A percentile compares a stretch with the other conserved stretches of the same genome.
phyloP scores from a whole-genome alignment of 2,113 vertebrate species.

The Centropus bengalensis region DNA sequence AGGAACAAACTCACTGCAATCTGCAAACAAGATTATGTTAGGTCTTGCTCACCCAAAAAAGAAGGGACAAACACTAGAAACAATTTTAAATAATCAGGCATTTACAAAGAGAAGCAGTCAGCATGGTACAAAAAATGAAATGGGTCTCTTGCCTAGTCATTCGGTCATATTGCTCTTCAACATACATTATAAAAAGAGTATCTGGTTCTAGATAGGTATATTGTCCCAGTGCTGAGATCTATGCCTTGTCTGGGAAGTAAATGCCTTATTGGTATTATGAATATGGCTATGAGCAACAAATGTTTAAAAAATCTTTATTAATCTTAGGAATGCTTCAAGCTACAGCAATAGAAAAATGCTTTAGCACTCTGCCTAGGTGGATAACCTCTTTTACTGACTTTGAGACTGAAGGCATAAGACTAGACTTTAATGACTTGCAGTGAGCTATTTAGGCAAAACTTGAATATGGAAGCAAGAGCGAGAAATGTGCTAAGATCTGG shows the following conservation, averaged over 20 bases:
- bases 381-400: neutral
- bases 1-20: neutral
- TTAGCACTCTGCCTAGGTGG: neutral
- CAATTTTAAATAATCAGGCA: neutral
- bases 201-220: neutral
- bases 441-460: neutral
- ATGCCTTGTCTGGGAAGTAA: neutral
- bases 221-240: neutral
- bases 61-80: neutral
- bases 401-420: neutral
- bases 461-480: neutral
- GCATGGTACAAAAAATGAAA: neutral
- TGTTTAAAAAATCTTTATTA: neutral
- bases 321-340: neutral
- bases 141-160: neutral
- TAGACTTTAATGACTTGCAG: neutral
- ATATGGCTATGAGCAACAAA: neutral
- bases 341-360: neutral
- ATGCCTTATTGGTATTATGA: neutral
- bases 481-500: neutral
- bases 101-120: neutral
- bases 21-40: neutral
- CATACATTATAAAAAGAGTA: neutral
- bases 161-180: neutral
- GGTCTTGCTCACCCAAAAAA: neutral